These are phyloP conservation scores for Sceloporus undulatus DNA, from an alignment of 2,113 vertebrate species.

Conservation along the genomic window DNA sequence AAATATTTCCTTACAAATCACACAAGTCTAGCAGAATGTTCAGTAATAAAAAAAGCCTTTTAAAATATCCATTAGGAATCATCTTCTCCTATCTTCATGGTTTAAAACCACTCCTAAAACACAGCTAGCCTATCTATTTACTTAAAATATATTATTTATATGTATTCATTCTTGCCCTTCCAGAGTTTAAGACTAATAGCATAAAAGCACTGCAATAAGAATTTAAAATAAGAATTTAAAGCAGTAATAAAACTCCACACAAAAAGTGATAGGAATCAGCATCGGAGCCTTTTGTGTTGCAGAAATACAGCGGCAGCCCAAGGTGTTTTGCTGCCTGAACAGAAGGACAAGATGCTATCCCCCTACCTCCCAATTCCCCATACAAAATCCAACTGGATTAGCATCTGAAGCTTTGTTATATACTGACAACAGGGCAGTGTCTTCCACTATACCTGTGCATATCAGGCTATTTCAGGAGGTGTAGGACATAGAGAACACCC, in stretches of 20 bases:
- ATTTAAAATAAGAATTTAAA: background rate
- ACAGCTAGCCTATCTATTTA: background rate
- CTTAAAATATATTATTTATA: background rate
- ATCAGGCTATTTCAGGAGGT: too few relatives aligned
- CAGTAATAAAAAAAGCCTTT: background rate
- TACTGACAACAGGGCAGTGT: too few relatives aligned
- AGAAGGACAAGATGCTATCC: too few relatives aligned
- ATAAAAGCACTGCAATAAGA: background rate
- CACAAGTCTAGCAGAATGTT: background rate
- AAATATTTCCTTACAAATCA: slow-evolving; percentile 5
- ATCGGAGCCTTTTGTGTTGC: background rate
- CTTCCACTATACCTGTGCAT: too few relatives aligned
- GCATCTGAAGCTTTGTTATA: too few relatives aligned
- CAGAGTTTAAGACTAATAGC: slow-evolving; percentile 3
- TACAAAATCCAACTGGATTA: too few relatives aligned
- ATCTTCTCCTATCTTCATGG: background rate
- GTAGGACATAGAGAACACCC: too few relatives aligned
- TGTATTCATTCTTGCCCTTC: background rate
- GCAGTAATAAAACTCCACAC: background rate
- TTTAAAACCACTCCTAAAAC: background rate
- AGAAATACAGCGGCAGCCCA: background rate
- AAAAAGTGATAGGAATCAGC: background rate
- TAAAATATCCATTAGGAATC: background rate
- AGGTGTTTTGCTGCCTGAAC: background rate
- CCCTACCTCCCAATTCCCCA: too few relatives aligned